Evolutionary conservation across 2,888 invertebrate genomes (phyloP), one percentile per base, ranked within the genome.

Genomic region (Zhuqinia jingwanae): DNA sequence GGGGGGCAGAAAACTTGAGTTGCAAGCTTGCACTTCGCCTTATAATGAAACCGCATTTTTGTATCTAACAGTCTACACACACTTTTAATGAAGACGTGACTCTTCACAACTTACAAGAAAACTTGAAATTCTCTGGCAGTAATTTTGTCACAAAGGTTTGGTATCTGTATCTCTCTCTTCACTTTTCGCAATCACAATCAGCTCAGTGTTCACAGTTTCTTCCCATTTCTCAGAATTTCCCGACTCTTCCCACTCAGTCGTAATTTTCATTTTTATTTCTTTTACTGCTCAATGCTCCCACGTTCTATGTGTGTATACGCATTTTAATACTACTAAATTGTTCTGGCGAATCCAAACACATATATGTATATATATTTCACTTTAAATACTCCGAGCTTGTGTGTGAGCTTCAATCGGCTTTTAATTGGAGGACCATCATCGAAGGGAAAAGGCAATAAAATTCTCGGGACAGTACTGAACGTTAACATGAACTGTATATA

Each of bases 21-120:
- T 10, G 17, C 68, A 8, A 42, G 22, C 68, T 45, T 68, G 68
- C 60, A 68, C 20, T 45, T 68, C 45, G 20, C n/a, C 45, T 2
- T 42, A 45, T 11, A 45, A 68, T 11, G 15, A 68, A 68, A 68
- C 68, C 75, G 42, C 75, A 75, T 50, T 30, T 42, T 75, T 75
- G 30, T 75, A 17, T 53, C 53, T 53, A n/a, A n/a, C n/a, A n/a
- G n/a, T n/a, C n/a, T n/a, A n/a, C n/a, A 27, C 53, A 45, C 45
- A 36, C 75, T 75, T 53, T 50, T 76, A 76, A 76, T 76, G 76
- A 76, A 76, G 76, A 76, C 76, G 76, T 76, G 76, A 56, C 58
- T 76, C 36, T 76, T 76, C 76, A 58, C 58, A 42, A 68, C n/a
- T 2, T n/a, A 63, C n/a, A 47, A 47, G 10, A 8, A 47, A 47